A percentile compares a stretch with the other conserved stretches of the same genome.
Conservation (phyloP, 2,113 vertebrate species). For the Myiozetetes cayanensis region DNA sequence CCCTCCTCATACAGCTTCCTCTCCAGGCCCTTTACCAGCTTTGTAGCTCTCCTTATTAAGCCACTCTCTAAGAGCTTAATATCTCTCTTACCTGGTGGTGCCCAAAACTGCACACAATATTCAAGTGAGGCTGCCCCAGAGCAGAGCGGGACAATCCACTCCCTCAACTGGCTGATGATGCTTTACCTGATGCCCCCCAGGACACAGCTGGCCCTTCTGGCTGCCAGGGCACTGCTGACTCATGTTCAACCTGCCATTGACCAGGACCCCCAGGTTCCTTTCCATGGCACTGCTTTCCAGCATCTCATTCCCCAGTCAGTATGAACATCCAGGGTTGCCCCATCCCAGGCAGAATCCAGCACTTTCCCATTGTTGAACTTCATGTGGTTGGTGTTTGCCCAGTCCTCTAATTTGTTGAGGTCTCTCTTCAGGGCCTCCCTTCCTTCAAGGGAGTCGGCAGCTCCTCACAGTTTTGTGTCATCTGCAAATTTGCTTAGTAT, state of each 20-base stretch:
- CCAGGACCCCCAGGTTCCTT: not conserved
- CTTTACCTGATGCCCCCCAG: not conserved
- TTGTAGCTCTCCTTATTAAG: not conserved
- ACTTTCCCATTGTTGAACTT: not conserved
- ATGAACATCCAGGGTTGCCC: not conserved
- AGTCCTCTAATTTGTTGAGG: not conserved
- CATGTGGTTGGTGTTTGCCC: not conserved
- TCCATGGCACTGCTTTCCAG: not conserved
- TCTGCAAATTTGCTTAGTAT: not conserved
- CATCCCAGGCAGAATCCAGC: not conserved
- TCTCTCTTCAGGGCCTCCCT: not conserved
- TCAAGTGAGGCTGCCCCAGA: not conserved
- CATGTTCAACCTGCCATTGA: not conserved
- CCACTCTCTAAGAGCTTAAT: not conserved
- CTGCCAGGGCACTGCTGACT: not conserved
- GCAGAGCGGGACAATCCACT: not conserved
- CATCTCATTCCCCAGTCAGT: not conserved
- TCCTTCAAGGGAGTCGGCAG: not conserved
- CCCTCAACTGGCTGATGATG: rapidly evolving
- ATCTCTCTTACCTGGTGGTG: not conserved
- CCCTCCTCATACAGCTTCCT: not conserved
- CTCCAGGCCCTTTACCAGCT: not conserved
- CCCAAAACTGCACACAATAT: not conserved
- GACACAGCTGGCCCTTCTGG: not conserved
- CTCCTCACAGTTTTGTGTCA: not conserved